These are phyloP conservation scores for Schizopygopsis malacanthus DNA, from an alignment of 2,797 vertebrate genomes.

Conservation along the genomic window DNA sequence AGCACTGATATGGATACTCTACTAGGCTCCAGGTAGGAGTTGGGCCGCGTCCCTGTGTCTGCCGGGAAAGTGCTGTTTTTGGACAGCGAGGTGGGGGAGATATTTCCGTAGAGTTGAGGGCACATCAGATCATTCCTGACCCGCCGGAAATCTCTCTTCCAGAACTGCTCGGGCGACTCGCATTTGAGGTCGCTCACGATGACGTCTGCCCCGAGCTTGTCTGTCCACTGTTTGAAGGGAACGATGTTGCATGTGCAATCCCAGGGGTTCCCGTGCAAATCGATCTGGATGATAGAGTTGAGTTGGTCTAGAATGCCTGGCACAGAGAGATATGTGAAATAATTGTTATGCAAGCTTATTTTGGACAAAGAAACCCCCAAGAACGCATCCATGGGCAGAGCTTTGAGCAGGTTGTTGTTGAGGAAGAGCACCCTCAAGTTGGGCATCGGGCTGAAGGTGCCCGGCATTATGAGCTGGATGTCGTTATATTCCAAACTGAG, in stretches of 20 bases:
- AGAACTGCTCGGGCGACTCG: conserved; percentile 95
- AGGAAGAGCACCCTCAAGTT: conserved; percentile 94
- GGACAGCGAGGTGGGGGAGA: conserved; percentile 83
- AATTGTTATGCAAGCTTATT: conserved; percentile 97
- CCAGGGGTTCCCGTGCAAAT: conserved; percentile 98
- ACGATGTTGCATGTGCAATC: conserved; percentile 97
- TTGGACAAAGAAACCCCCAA: conserved; percentile 93
- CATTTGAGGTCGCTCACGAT: conserved; percentile 96
- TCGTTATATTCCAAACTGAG: conserved; percentile 98
- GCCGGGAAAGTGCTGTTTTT: conserved; percentile 90
- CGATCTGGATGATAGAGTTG: conserved; percentile 96
- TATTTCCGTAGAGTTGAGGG: conserved; percentile 86
- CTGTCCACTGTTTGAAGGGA: conserved; percentile 98
- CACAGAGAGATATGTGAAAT: conserved; percentile 92
- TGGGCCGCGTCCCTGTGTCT: conserved; percentile 91
- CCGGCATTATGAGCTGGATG: conserved; percentile 91
- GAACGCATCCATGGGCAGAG: conserved; percentile 91
- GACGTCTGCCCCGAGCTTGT: conserved; percentile 90
- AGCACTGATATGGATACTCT: conserved; percentile 97
- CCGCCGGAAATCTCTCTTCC: conserved; percentile 91
- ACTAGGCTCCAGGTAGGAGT: conserved; percentile 95
- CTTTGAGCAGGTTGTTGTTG: conserved; percentile 96
- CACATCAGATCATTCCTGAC: conserved; percentile 94
- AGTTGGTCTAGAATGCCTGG: conserved; percentile 93
- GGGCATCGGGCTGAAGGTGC: conserved; percentile 92